Base-by-base conservation (phyloP, 2,797 vertebrate genomes). In the Chlorospingus semifuscus region DNA sequence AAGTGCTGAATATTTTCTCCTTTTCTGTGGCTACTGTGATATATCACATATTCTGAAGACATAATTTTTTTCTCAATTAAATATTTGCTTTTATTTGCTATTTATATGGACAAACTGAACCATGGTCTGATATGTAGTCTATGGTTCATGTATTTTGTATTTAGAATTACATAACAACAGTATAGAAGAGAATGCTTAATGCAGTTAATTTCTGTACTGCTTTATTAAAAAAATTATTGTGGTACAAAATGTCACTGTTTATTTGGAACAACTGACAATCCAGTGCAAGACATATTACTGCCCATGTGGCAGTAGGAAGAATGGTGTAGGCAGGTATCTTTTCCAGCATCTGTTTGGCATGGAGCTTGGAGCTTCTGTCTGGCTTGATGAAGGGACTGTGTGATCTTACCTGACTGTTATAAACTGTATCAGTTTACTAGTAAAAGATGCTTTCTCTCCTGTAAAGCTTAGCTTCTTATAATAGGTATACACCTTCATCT, bases 401-500 rank as follows among this genome's bases (percentile, higher is more conserved):
- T 72, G 27, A 82, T 34, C 22, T 65, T 79, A 65, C 23, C 39
- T 57, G 30, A 72, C 50, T 55, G 37, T 17, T 36, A 52, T 9
- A 13, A 41, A 61, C 19, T 53, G 0, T 44, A 78, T 65, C 34
- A 76, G 9, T 36, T 65, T 82, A 15, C 14, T 60, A 75, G 68
- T 46, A 78, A 71, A 77, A 80, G 15, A 27, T 46, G 15, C 2
- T 57, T 6, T 42, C 16, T 72, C 24, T 63, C 13, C 30, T 65
- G 23, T 55, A 83, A 90, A 86, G 5, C 12, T 9, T 39, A 36
- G 2, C 6, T 44, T 61, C 78, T 69, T 92, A 7, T 22, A 46
- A 64, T 8, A 75, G 30, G 4, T 10, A 37, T 3, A 30, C 12
- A 47, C 0, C 1, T 19, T 30, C 2, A 0, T 46, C 57, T 64